Percentiles rank a stretch among this genome's conserved stretches.
Conservation (phyloP, 2,888 invertebrate genomes). For the Ophion ellenae region DNA sequence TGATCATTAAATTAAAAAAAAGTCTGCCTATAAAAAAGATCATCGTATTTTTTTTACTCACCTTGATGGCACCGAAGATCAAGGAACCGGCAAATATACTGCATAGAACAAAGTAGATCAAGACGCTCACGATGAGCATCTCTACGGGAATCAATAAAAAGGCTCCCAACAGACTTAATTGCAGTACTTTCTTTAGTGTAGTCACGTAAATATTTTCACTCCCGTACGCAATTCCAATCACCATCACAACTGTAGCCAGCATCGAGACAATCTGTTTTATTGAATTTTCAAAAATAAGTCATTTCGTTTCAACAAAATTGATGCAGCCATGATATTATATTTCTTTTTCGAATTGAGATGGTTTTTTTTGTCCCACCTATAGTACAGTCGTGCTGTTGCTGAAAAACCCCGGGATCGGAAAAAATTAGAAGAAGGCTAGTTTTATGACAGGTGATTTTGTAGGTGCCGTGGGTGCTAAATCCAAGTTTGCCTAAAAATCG, state of each 20-base stretch:
- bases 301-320: no score
- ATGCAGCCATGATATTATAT: no score
- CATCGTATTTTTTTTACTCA: constrained; percentile 10
- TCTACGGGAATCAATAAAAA: neutral
- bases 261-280: constrained; percentile 8
- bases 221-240: neutral
- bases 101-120: constrained; percentile 20
- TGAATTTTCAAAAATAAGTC: neutral
- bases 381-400: no score
- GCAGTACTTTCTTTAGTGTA: neutral
- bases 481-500: no score
- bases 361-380: no score
- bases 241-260: constrained; percentile 19
- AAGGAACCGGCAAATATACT: constrained; percentile 14
- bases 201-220: neutral
- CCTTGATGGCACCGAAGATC: constrained; percentile 43
- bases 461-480: no score
- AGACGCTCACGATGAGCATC: neutral
- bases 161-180: no score
- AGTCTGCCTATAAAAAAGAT: neutral
- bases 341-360: no score
- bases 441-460: no score
- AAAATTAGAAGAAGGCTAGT: no score
- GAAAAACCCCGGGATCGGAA: no score
- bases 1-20: neutral